A percentile compares a stretch with the other conserved stretches of the same genome.
These are phyloP conservation scores for Todiramphus chloris DNA, from an alignment of 2,113 vertebrate genomes.

Conservation along the genomic window DNA sequence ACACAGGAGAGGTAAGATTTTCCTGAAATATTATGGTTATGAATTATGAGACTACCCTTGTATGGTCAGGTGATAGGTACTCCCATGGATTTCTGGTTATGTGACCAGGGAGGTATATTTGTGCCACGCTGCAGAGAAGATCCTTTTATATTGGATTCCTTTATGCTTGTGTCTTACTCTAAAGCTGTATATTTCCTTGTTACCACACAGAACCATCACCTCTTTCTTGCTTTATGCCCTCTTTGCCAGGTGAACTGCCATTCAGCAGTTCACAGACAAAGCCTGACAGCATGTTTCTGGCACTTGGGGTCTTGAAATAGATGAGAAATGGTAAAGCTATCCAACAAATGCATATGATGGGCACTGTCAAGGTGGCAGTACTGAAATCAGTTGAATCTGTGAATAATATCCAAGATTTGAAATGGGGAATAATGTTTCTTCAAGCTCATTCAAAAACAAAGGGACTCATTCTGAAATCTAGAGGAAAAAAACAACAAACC, in stretches of 20 bases:
- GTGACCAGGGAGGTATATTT: neutral
- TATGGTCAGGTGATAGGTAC: neutral
- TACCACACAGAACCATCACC: neutral
- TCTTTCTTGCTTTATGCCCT: neutral
- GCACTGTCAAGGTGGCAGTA: neutral
- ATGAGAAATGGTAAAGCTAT: neutral
- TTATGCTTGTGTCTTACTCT: neutral
- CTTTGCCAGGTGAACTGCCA: neutral
- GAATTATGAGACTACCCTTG: neutral
- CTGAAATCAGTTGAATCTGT: neutral
- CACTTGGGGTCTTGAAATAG: neutral
- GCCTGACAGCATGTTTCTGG: neutral
- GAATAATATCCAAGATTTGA: neutral
- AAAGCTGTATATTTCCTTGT: neutral
- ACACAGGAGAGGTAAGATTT: slow-evolving; percentile 28
- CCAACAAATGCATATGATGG: neutral
- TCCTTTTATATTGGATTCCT: neutral
- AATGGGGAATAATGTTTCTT: neutral
- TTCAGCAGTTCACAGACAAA: neutral
- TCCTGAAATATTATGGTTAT: neutral
- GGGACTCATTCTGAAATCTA: neutral
- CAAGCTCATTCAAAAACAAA: neutral
- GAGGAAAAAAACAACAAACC: neutral
- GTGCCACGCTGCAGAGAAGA: neutral
- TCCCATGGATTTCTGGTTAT: neutral